phyloP scores from a whole-genome alignment of 2,888 invertebrate species.

The Macrosiphum euphorbiae region DNA sequence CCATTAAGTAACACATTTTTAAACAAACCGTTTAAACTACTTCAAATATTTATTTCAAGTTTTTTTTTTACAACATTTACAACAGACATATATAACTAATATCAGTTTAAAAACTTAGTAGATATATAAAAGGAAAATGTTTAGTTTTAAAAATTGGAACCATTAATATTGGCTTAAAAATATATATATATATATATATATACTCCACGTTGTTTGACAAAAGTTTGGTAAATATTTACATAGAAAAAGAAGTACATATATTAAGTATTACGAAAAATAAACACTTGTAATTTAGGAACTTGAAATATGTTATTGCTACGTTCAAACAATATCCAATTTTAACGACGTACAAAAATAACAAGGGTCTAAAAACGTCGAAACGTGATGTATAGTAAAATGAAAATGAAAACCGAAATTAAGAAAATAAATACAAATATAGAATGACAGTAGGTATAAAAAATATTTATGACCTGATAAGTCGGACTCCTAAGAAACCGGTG shows the following conservation, averaged over 20 bases:
- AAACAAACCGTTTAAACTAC: neutral
- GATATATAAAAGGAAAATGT: neutral
- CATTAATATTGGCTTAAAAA: neutral
- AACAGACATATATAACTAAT: neutral
- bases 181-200: neutral
- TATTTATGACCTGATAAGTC: constrained; percentile 22
- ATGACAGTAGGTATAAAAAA: neutral
- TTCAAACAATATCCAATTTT: constrained; percentile 22
- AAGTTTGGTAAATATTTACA: constrained; percentile 5
- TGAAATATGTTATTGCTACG: constrained; percentile 10
- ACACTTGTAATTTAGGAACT: constrained; percentile 5
- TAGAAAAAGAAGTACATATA: neutral
- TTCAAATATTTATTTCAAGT: neutral
- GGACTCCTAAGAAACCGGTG: neutral
- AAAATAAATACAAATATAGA: constrained; percentile 7
- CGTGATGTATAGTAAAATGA: constrained; percentile 4
- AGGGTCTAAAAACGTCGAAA: constrained; percentile 29
- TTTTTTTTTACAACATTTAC: neutral
- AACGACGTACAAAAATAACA: neutral
- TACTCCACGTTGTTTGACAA: neutral
- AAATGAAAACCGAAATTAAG: constrained; percentile 11
- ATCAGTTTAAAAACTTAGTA: neutral
- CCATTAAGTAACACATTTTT: neutral
- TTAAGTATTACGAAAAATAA: neutral
- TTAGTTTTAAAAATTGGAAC: neutral